Evolutionary conservation across 2,888 invertebrate genomes (phyloP).

Genomic region (Kryphioiulus occultus): DNA sequence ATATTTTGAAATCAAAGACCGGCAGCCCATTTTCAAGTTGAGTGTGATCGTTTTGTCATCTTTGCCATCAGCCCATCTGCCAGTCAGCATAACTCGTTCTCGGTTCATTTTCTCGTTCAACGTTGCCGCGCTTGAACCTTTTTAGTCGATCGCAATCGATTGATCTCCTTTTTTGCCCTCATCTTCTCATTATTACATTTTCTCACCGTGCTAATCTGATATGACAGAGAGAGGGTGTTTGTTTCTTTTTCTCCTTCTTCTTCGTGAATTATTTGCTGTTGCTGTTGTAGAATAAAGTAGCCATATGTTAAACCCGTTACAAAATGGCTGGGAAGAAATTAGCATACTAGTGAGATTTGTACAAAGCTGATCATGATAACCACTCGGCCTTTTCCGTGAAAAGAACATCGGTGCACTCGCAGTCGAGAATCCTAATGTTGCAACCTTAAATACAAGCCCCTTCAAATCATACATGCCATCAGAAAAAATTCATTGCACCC

Average conservation of each 20-base stretch:
- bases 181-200: constrained; percentile 16
- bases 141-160: constrained; percentile 9
- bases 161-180: constrained; percentile 23
- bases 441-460: background rate
- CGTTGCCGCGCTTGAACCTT: background rate
- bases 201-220: constrained; percentile 13
- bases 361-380: background rate
- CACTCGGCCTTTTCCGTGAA: background rate
- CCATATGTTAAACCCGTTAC: constrained; percentile 23
- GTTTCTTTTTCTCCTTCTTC: background rate
- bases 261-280: constrained; percentile 23
- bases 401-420: background rate
- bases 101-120: background rate
- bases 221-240: constrained; percentile 23
- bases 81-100: constrained; percentile 8
- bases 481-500: background rate
- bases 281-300: constrained; percentile 23
- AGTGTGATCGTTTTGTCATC: constrained; percentile 12
- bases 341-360: background rate
- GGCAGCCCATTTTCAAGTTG: background rate
- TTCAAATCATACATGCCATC: background rate
- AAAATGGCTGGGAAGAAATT: constrained; percentile 17
- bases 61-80: constrained; percentile 23
- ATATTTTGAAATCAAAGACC: constrained; percentile 23
- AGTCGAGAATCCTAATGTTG: background rate